Percentiles rank a stretch among this genome's conserved stretches.
These are phyloP conservation scores for Bos indicus DNA, from an alignment of 2,113 vertebrate genomes.

Conservation along the genomic window DNA sequence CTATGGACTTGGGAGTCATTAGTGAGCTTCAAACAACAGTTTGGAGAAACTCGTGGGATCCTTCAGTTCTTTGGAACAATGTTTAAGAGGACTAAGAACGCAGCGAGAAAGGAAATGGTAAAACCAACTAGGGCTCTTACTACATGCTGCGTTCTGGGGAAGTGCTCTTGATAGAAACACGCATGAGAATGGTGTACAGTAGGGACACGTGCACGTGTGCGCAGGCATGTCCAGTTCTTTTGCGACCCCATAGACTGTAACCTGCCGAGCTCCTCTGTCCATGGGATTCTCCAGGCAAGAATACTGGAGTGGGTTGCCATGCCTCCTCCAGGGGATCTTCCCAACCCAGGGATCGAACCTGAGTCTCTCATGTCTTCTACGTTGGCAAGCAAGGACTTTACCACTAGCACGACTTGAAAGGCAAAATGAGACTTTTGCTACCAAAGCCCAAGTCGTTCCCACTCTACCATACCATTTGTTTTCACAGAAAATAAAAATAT, in stretches of 20 bases:
- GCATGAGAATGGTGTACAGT: neutral
- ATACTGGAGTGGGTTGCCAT: neutral
- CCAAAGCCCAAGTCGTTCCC: neutral
- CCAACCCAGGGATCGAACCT: neutral
- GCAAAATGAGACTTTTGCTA: neutral
- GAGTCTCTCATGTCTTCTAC: neutral
- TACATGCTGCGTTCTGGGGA: neutral
- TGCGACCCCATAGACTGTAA: neutral
- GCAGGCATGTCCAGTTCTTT: neutral
- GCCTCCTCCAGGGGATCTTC: neutral
- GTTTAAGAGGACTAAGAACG: neutral
- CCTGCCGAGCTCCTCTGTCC: neutral
- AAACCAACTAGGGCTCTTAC: neutral
- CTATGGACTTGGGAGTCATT: neutral
- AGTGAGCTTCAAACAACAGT: neutral
- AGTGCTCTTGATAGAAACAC: neutral
- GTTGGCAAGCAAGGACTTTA: neutral
- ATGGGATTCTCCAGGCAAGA: neutral
- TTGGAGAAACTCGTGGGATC: neutral
- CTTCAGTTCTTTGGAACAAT: neutral
- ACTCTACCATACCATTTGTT: neutral
- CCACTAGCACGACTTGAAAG: neutral
- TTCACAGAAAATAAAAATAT: neutral
- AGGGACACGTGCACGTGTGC: accelerated
- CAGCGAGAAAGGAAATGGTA: neutral